Base-by-base conservation (phyloP, 2,113 vertebrate genomes). In the Odobenus rosmarus region DNA sequence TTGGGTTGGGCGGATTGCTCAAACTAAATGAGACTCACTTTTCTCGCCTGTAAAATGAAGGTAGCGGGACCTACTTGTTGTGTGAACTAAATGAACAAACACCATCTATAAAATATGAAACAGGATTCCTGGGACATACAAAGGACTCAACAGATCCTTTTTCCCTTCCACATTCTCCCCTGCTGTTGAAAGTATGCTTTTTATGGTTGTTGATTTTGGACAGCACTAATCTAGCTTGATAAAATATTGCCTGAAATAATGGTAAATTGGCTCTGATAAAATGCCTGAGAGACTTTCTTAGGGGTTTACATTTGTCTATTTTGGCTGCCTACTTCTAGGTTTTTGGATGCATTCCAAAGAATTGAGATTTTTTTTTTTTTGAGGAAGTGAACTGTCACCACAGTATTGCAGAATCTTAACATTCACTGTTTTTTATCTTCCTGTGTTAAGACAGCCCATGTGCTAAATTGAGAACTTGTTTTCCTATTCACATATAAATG, bases 221-320 rank as follows among this genome's bases (percentile, higher is more conserved):
- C 6, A 93, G 19, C 7, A 1, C 55, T 82, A 59, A 82, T 71
- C 62, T 71, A 88, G 76, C 33, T 77, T 69, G 31, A 55, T 72
- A 90, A 69, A 62, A 85, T 26, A 6, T 61, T 88, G 15, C 81
- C 51, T 88, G 15, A 91, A 96, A 95, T 74, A 84, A 90, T 64
- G 51, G 10, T 36, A 83, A 88, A 77, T 72, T 82, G 53, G 39
- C 16, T 93, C 14, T 64, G 26, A 81, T 57, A 71, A 46, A 76
- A 93, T 49, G 28, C 23, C 57, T 81, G 71, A 59, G 57, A 88
- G 53, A 51, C 13, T 59, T 53, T 53, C 59, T 15, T n/a, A 6
- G 55, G 55, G 51, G 64, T 95, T 86, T 93, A 61, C 18, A 46
- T 96, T 95, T 85, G 77, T 82, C 88, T 95, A 11, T 53, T 94